Evolutionary conservation across 2,797 vertebrate genomes (phyloP).

Genomic region (Rhinichthys osculus): DNA sequence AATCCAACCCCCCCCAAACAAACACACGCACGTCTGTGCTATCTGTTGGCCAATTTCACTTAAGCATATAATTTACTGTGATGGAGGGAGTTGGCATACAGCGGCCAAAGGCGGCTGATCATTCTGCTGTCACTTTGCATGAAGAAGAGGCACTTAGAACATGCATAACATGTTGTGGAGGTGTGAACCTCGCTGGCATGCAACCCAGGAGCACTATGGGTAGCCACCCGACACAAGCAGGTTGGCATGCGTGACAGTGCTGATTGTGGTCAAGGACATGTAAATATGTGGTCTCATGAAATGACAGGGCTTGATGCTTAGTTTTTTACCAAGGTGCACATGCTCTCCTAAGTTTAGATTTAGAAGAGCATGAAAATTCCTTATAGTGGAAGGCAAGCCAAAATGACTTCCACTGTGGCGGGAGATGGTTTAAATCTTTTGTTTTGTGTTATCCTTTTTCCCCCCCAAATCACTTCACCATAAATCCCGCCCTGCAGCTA

Average conservation of each 20-base stretch:
- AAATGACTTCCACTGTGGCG: too few relatives aligned
- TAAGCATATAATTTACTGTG: conserved; percentile 38
- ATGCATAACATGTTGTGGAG: conserved; percentile 17
- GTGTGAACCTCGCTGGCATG: background rate
- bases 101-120: conserved; percentile 1
- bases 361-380: background rate
- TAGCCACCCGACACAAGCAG: background rate
- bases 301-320: background rate
- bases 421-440: too few relatives aligned
- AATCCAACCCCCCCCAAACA: background rate
- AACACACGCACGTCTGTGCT: conserved; percentile 23
- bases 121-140: conserved; percentile 24
- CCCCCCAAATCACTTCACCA: too few relatives aligned
- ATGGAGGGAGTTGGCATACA: conserved; percentile 33
- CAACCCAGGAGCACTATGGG: background rate
- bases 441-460: too few relatives aligned
- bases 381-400: too few relatives aligned
- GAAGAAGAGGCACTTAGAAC: background rate
- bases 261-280: background rate
- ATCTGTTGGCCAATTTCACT: conserved; percentile 26
- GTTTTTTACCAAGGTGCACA: background rate
- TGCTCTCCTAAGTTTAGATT: background rate
- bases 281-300: background rate
- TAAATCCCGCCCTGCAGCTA: too few relatives aligned
- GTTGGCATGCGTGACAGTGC: background rate